Evolutionary conservation across 2,888 invertebrate species (phyloP).

Genomic region (Leptinotarsa tumamoca): DNA sequence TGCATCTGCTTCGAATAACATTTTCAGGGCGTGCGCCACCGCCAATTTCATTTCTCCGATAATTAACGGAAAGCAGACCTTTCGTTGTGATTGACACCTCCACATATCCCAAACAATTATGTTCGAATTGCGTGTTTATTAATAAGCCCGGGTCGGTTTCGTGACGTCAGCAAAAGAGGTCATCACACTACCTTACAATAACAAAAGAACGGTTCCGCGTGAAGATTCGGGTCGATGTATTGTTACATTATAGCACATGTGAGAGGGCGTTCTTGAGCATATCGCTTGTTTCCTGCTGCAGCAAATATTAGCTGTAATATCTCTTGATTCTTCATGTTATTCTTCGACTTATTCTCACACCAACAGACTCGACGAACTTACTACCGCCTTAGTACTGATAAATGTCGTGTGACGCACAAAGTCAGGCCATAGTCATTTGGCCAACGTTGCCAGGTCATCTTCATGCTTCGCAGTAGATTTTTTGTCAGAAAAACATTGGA

Average conservation of each 20-base stretch:
- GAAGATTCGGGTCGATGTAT: background rate
- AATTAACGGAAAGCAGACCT: conserved; percentile 32
- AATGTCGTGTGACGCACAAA: no score
- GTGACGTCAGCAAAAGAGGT: conserved; percentile 34
- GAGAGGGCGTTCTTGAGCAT: background rate
- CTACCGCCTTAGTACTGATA: no score
- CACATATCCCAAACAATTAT: conserved; percentile 27
- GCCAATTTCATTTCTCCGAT: conserved; percentile 6
- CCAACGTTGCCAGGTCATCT: no score
- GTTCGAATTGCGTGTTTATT: conserved; percentile 35
- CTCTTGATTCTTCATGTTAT: no score
- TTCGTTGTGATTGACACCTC: conserved; percentile 35
- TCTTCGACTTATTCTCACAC: no score
- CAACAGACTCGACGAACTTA: no score
- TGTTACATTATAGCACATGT: background rate
- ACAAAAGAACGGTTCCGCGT: conserved; percentile 17
- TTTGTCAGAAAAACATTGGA: no score
- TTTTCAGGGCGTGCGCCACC: background rate
- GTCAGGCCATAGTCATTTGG: no score
- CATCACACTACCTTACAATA: conserved; percentile 20
- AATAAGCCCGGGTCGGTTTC: conserved; percentile 26
- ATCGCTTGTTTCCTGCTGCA: no score
- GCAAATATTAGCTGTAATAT: no score
- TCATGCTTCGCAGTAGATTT: no score
- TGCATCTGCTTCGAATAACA: conserved; percentile 4